Evolutionary conservation across 2,888 invertebrate genomes (phyloP), one percentile per base, ranked within the genome.

Genomic region (Branchinecta sandiegonensis): DNA sequence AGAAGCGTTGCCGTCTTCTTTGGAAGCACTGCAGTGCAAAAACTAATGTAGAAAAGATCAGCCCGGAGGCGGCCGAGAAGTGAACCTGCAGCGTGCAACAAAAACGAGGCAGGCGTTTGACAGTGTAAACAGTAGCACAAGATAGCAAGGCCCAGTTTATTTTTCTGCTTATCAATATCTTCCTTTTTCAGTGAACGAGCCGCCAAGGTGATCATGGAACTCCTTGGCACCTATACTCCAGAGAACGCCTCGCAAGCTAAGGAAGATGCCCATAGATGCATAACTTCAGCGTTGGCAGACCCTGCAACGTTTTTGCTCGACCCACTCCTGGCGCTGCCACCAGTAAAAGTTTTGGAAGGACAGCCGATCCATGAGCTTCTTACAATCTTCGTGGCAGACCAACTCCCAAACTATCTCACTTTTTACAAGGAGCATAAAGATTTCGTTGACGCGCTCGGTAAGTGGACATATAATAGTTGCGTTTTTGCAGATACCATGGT

Each of bases 241-340:
- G 95, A 95, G 76, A 96, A 96, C 80, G 97, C 97, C 0, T 92
- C 92, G 2, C 90, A 93, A 72, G 97, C 97, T 0, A 84, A 94
- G 72, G 94, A 95, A 77, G 97, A 99, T 81, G 97, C 99, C 2
- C 91, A 92, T 76, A 86, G 90, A 75, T 97, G 97, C 78, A 96
- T 99, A 75, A 88, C 91, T 14, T 90, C 96, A 2, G 95, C 95
- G 23, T 81, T 99, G 69, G 94, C 90, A 9, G 96, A 97, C 79
- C 95, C 96, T 13, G 90, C 89, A 76, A 91, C 94, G 73, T 96
- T 94, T 81, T 83, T 97, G 17, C 81, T 99, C 75, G 99, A 99
- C 79, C 96, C 97, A 48, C 81, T 99, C 70, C 81, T 97, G 48
- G 84, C 91, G 1, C 81, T 99, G 66, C 94, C 94, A 78, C 97